A percentile compares a stretch with the other conserved stretches of the same genome.
These are phyloP conservation scores for Drosophila kanapiae DNA, from an alignment of 1,140 invertebrate genomes.

Conservation along the genomic window DNA sequence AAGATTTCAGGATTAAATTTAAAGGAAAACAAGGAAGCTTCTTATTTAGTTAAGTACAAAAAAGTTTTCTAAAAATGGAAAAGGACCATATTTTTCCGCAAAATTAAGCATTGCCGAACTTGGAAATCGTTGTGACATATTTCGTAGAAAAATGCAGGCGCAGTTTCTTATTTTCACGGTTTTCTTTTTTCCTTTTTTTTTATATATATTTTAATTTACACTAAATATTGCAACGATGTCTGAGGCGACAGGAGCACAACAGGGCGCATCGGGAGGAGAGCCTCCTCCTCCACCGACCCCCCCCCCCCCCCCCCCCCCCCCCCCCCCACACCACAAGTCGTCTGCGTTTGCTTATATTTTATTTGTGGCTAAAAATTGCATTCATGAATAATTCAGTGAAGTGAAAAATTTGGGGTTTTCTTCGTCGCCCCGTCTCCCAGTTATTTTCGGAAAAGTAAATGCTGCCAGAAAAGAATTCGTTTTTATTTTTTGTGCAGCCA, in stretches of 20 bases:
- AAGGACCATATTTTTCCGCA: slow-evolving; percentile 44
- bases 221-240: slow-evolving; percentile 70
- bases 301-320: neutral
- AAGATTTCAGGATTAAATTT: neutral
- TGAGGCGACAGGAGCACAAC: slow-evolving; percentile 58
- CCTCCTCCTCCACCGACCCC: slow-evolving; percentile 18
- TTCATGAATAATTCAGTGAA: slow-evolving; percentile 83
- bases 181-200: slow-evolving; percentile 8
- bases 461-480: slow-evolving; percentile 56
- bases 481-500: slow-evolving; percentile 54
- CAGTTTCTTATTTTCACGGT: slow-evolving; percentile 23
- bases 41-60: neutral
- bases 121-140: slow-evolving; percentile 58
- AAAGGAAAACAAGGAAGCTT: neutral
- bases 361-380: slow-evolving; percentile 83
- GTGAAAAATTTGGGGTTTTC: slow-evolving; percentile 73
- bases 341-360: slow-evolving; percentile 74
- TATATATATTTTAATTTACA: slow-evolving; percentile 65
- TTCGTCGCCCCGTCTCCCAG: slow-evolving; percentile 28
- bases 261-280: slow-evolving; percentile 33
- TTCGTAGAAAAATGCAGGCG: slow-evolving; percentile 56
- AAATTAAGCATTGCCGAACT: slow-evolving; percentile 57
- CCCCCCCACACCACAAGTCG: slow-evolving; percentile 14
- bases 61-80: neutral
- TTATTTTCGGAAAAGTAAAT: slow-evolving; percentile 45